Conservation (phyloP, 2,797 vertebrate species). For the Hippopotamyrus pictus region DNA sequence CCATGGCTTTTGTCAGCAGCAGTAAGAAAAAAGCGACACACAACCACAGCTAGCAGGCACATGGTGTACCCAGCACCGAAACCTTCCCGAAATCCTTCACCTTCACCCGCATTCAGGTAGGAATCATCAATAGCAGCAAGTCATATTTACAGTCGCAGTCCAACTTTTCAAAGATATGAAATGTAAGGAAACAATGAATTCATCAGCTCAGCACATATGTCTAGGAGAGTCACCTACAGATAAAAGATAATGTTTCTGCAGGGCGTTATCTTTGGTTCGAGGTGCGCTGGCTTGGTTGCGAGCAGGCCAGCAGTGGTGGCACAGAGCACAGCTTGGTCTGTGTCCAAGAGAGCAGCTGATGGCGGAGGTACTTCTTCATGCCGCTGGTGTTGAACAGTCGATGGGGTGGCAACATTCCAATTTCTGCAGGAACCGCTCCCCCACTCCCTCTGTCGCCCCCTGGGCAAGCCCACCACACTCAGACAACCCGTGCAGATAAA, state of each 20-base stretch:
- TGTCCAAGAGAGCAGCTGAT: slow-evolving; percentile 73
- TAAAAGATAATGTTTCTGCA: not conserved
- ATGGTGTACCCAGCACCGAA: not conserved
- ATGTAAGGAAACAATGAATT: not conserved
- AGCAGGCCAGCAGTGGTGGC: slow-evolving; percentile 31
- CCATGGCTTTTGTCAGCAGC: not conserved
- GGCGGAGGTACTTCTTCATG: slow-evolving; percentile 42
- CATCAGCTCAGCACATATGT: not conserved
- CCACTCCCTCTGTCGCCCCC: not conserved
- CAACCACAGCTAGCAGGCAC: not conserved
- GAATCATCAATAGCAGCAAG: not conserved
- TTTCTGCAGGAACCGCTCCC: not conserved
- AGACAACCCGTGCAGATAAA: not conserved
- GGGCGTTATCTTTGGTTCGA: not conserved
- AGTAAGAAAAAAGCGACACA: not conserved
- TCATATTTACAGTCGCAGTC: not conserved
- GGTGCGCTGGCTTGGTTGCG: not conserved
- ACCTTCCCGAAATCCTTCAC: not conserved
- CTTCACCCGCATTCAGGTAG: not conserved
- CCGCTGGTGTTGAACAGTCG: slow-evolving; percentile 57
- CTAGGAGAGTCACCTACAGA: not conserved
- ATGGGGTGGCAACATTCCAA: slow-evolving; percentile 62
- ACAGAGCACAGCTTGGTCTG: slow-evolving; percentile 65
- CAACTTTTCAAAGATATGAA: not conserved
- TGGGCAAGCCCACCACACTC: not conserved